Evolutionary conservation across 2,797 vertebrate genomes (phyloP), one percentile per base, ranked within the genome.

Genomic region (Eremophila alpestris): DNA sequence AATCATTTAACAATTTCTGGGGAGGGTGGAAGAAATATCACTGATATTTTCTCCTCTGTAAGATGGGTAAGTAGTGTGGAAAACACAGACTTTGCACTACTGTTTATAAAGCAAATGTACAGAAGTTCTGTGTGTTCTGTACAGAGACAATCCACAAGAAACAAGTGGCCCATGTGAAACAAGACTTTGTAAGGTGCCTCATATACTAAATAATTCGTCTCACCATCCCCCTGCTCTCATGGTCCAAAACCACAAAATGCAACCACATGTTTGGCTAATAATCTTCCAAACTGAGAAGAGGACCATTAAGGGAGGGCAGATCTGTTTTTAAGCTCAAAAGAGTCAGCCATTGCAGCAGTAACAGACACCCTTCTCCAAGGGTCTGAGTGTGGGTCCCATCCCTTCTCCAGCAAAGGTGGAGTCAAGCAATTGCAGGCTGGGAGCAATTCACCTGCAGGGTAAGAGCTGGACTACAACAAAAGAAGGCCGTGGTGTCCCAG

Each of bases 231-330:
- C 16, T 63, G 12, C 38, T 90, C 38, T 52, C 26, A 30, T 11
- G 38, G 63, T 78, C 73, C 49, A 79, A 96, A 94, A 58, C 56
- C 80, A 87, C 82, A 81, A 94, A 94, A 90, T 56, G 32, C 73
- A 96, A 91, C 45, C 89, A 95, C 75, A 82, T 70, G 83, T 87
- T 70, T 56, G 76, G 45, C 41, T 73, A 83, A 87, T 43, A 64
- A 27, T 81, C 65, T 73, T 86, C 51, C 48, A 78, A 92, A 64
- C 40, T 71, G 89, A 83, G 63, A 81, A 78, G 45, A 77, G 62
- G 55, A 82, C 62, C 59, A 56, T 90, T 81, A 88, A 69, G 1
- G 3, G 46, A 83, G 22, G 17, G 21, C 27, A 76, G 74, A 70
- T 67, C 83, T 91, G 74, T 7, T 94, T 94, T 90, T 87, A 84